Evolutionary conservation across 2,888 invertebrate genomes (phyloP).

Genomic region (Leptopilina drosophilae): DNA sequence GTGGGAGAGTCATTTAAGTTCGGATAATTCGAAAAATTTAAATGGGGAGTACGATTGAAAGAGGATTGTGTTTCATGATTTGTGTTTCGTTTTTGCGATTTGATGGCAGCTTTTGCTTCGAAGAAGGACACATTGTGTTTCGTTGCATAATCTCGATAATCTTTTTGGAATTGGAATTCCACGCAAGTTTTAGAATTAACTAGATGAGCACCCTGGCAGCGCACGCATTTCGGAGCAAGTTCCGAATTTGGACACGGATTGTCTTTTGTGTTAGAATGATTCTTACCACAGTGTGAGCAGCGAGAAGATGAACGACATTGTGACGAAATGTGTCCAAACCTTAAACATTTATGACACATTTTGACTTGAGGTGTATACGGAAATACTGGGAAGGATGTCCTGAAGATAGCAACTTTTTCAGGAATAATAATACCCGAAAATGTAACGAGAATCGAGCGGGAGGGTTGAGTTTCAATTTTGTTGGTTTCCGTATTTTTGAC

Average conservation of each 20-base stretch:
- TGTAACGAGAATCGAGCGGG: neutral
- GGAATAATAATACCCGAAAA: neutral
- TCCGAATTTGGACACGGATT: neutral
- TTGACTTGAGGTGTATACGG: neutral
- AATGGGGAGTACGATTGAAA: neutral
- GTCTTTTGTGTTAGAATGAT: neutral
- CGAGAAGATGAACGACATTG: neutral
- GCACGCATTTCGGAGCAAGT: neutral
- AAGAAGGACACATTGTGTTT: neutral
- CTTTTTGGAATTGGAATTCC: conserved; percentile 1
- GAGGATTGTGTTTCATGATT: neutral
- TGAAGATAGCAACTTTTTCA: neutral
- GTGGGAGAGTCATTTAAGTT: no score
- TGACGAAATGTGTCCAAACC: neutral
- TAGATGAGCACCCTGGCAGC: neutral
- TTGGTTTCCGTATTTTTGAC: neutral
- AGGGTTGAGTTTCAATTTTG: neutral
- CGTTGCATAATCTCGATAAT: neutral
- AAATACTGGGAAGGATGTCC: neutral
- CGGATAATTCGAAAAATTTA: no score
- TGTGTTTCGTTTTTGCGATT: neutral
- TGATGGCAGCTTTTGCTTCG: neutral
- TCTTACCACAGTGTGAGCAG: neutral
- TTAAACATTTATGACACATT: neutral
- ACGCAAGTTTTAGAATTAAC: neutral